Percentiles rank a stretch among this genome's conserved stretches.
phyloP scores from a whole-genome alignment of 2,113 vertebrate genomes.

The Brienomyrus longianalis region DNA sequence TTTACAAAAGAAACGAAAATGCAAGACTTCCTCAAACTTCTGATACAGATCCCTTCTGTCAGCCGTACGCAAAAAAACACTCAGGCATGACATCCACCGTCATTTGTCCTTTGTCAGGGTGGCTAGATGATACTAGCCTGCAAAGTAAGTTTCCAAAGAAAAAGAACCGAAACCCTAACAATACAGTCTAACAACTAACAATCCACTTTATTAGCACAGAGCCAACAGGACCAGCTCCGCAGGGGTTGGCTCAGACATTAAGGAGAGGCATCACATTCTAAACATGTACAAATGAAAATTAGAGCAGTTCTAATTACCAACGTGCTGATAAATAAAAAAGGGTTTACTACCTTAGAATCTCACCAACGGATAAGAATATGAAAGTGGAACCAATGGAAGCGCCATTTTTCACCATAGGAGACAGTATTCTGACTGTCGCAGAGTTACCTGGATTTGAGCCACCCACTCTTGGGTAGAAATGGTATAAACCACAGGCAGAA shows the following conservation, averaged over 20 bases:
- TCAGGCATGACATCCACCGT: not conserved
- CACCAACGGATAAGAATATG: conserved; percentile 3
- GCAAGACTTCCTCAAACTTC: not conserved
- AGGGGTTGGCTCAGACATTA: not conserved
- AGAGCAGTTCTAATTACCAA: not conserved
- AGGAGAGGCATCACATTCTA: not conserved
- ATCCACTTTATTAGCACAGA: not conserved
- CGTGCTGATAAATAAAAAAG: not conserved
- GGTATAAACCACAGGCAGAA: not conserved
- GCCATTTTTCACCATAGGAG: not conserved
- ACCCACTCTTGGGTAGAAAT: not conserved
- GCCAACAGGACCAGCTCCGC: not conserved
- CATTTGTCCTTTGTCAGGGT: not conserved
- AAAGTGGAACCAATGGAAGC: not conserved
- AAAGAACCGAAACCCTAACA: not conserved
- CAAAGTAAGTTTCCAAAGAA: not conserved
- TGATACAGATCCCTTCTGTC: not conserved
- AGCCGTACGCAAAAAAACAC: not conserved
- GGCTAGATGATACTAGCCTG: not conserved
- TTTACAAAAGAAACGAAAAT: not conserved
- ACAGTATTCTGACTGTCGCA: not conserved
- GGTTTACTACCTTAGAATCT: conserved; percentile 12
- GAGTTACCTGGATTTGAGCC: not conserved
- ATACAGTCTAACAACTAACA: not conserved
- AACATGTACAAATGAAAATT: not conserved